Base-by-base conservation (phyloP, 2,888 invertebrate genomes). In the Slavum lentiscoides region DNA sequence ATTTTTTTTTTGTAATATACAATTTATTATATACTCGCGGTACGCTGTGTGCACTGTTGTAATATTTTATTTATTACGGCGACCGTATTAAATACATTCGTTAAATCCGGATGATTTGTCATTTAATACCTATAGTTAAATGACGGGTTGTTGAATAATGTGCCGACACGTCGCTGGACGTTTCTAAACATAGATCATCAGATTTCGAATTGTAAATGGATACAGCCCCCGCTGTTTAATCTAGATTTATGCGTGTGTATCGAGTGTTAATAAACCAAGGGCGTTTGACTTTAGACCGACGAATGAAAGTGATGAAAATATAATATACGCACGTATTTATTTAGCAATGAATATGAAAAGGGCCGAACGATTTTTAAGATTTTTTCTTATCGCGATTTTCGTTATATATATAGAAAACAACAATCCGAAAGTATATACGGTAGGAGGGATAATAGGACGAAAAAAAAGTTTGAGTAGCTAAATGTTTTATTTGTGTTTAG, bases 111-210 rank as follows among this genome's bases (percentile, higher is more conserved):
- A 61, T 2, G 49, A 73, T 61, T 61, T n/a, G 49, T 23, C 19
- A 49, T 73, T 19, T 49, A 73, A 61, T 59, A 39, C 23, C 23
- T 61, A n/a, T n/a, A 59, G 23, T 59, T 43, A 61, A 19, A 73
- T 19, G 11, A 49, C 13, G 11, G 43, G 43, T 72, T 23, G 21
- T 43, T 21, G 58, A 23, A 59, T 21, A 8, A 72, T 58, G 21
- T n/a, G 39, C 30, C 39, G n/a, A 55, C 9, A 23, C 39, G n/a
- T 19, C 7, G 49, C 49, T 49, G 49, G 17, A 61, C 11, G 49
- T 39, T 59, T 21, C 21, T 23, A 73, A 23, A 61, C 43, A 73
- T 61, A 73, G 61, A 61, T 73, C 73, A 73, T 73, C 23, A 43
- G 23, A 73, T 61, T 13, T 61, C 23, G 23, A 73, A 21, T 17